A percentile compares a stretch with the other conserved stretches of the same genome.
Evolutionary conservation across 1,140 invertebrate genomes (phyloP).

Genomic region (Leptinotarsa defecta): DNA sequence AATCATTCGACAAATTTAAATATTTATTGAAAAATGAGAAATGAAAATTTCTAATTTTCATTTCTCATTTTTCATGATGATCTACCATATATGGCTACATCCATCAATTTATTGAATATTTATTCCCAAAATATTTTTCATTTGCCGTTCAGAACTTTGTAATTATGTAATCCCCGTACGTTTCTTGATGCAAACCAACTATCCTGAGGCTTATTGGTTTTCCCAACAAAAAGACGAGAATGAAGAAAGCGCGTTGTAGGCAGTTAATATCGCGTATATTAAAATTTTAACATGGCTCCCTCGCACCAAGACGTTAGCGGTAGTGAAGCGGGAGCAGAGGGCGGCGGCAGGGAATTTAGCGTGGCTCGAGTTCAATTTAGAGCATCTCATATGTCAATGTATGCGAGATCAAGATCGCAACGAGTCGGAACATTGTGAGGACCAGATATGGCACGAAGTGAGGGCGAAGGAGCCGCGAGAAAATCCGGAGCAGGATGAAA

Average conservation of each 20-base stretch:
- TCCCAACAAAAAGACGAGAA: constrained; percentile 14
- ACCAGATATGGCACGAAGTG: constrained; percentile 27
- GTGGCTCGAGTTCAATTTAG: constrained; percentile 37
- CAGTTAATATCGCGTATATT: constrained; percentile 45
- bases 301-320: constrained; percentile 7
- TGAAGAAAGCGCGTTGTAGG: constrained; percentile 16
- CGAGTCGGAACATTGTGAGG: constrained; percentile 37
- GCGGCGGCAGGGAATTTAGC: constrained; percentile 26
- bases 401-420: constrained; percentile 34
- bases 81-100: too few species aligned
- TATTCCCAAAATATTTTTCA: neutral
- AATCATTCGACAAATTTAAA: neutral
- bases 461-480: constrained; percentile 28
- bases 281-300: constrained; percentile 43
- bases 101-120: too few species aligned
- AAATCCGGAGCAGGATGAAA: constrained; percentile 41
- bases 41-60: too few species aligned
- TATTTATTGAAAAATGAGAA: too few species aligned
- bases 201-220: constrained; percentile 28
- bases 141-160: neutral
- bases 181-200: constrained; percentile 12
- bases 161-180: constrained; percentile 14
- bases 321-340: constrained; percentile 3
- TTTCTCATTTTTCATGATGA: too few species aligned
- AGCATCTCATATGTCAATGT: constrained; percentile 49